Evolutionary conservation across 1,140 invertebrate genomes (phyloP), one percentile per base, ranked within the genome.

Genomic region (Rhopalosiphum padi): DNA sequence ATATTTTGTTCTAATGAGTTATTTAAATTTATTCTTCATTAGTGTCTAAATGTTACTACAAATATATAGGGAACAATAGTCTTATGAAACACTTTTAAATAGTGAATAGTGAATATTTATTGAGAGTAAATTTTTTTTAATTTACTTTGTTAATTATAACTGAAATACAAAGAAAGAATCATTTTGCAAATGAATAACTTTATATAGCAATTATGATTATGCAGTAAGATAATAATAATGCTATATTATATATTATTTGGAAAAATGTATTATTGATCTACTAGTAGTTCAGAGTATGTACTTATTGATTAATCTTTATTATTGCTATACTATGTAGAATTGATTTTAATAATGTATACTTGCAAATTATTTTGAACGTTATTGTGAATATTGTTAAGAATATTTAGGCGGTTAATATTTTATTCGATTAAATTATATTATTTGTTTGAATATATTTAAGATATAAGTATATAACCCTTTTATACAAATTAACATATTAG

Each of bases 1-100:
- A 89, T 89, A 55, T 87, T 48, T 48, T 87, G 35, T 55, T 37
- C 51, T 89, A 21, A 89, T 89, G 6, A 89, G 11, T 89, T 89
- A 89, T 89, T 89, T 89, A 89, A 53, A 89, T 89, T 89, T 89
- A 89, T 89, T 89, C 48, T 55, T 55, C 6, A 55, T 11, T 2
- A 37, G 8, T 53, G 30, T n/a, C 15, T 87, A 87, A 43, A 21
- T 87, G 1, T 46, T n/a, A 48, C 41, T 18, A 46, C 21, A 41
- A 43, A 86, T 46, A 25, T 43, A 86, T 86, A 46, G 25, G 55
- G 9, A 60, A 60, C 25, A 60, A 60, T 60, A 60, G 55, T 30
- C 37, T 30, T 11, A 37, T 15, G 37, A 35, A 3, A 88, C 18
- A 35, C 30, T 51, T 51, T 51, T 8, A 30, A 35, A n/a, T 86